These are phyloP conservation scores for Patella vulgata DNA, from an alignment of 1,140 invertebrate species.

Conservation along the genomic window DNA sequence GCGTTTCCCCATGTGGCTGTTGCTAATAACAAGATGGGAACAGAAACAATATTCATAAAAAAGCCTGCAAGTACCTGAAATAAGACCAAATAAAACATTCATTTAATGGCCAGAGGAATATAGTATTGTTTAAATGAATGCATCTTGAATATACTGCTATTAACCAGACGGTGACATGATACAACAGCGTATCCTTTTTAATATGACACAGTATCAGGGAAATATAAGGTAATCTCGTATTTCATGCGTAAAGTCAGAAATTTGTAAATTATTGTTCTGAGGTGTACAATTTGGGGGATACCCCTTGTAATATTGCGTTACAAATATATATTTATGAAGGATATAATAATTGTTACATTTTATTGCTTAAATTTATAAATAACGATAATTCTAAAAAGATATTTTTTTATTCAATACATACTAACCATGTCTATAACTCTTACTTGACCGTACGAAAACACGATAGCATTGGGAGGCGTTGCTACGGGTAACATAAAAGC, in stretches of 20 bases:
- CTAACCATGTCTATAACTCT: slow-evolving; percentile 65
- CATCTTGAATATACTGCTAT: too few species aligned
- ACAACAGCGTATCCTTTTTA: too few species aligned
- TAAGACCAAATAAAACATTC: background rate
- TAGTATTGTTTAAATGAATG: too few species aligned
- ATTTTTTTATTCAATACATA: background rate
- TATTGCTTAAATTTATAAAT: background rate
- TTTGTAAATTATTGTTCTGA: too few species aligned
- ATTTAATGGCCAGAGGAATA: too few species aligned
- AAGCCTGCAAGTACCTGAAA: slow-evolving; percentile 77
- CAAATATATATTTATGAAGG: background rate
- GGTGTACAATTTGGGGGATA: too few species aligned
- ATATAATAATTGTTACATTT: slow-evolving; percentile 4
- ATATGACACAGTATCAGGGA: too few species aligned
- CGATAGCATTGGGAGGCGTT: slow-evolving; percentile 92
- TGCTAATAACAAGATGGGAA: slow-evolving; percentile 74
- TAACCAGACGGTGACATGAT: too few species aligned
- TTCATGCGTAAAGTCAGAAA: too few species aligned
- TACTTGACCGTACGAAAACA: slow-evolving; percentile 72
- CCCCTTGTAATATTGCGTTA: too few species aligned
- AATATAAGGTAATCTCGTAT: too few species aligned
- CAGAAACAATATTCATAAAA: slow-evolving; percentile 80
- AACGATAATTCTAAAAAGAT: background rate
- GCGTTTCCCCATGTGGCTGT: slow-evolving; percentile 74
- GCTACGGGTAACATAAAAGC: slow-evolving; percentile 82